Evolutionary conservation across 1,140 invertebrate genomes (phyloP).

Genomic region (Camponotus pennsylvanicus): DNA sequence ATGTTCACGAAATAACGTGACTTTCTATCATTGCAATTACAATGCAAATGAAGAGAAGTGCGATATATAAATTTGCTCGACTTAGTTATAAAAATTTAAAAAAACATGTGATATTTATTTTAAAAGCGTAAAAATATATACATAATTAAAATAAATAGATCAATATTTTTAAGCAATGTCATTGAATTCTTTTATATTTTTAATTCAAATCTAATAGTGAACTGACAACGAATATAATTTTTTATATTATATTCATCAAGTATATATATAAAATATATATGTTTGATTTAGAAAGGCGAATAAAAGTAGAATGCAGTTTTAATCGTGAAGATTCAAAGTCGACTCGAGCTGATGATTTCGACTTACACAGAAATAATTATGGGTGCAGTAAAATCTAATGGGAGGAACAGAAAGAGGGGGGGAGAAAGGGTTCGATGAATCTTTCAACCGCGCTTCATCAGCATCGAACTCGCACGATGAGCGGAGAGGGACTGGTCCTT

Average conservation of each 20-base stretch:
- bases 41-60: constrained; percentile 11
- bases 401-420: not conserved
- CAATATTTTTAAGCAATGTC: not conserved
- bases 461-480: constrained; percentile 52
- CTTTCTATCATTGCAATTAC: constrained; percentile 53
- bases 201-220: not conserved
- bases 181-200: not conserved
- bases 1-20: constrained; percentile 56
- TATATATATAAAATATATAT: not conserved
- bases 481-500: constrained; percentile 52
- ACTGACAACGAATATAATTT: not conserved
- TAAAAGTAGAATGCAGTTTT: constrained; percentile 15
- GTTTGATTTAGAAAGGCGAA: not conserved
- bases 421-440: constrained; percentile 67
- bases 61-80: constrained; percentile 6
- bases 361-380: constrained; percentile 64
- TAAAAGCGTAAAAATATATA: constrained; percentile 8
- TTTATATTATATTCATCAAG: not conserved
- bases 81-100: not conserved
- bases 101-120: not conserved
- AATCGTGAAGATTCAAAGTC: constrained; percentile 19
- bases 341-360: constrained; percentile 5
- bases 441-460: constrained; percentile 61
- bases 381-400: constrained; percentile 61
- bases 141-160: not conserved